Conservation (phyloP, 1,140 invertebrate species). For the Tachypleus tridentatus region DNA sequence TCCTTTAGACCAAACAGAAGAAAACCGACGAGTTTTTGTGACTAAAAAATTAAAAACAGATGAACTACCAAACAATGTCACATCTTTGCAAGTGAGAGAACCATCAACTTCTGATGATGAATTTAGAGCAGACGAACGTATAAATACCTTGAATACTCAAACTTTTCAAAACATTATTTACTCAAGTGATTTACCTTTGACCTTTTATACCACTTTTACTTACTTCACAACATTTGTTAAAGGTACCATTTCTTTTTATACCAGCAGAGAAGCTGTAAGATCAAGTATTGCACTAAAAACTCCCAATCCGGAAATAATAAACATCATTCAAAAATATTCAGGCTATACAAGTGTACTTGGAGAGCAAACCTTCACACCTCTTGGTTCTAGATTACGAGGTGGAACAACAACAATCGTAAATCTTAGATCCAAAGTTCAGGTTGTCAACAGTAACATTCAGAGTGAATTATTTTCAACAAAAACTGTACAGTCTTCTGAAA, state of each 20-base stretch:
- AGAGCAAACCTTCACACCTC: constrained; percentile 6
- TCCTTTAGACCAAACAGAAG: no score
- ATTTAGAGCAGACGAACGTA: no score
- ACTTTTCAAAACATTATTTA: no score
- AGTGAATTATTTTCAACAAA: not conserved
- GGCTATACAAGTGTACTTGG: constrained; percentile 4
- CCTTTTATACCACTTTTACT: constrained; percentile 65
- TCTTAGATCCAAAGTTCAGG: constrained; percentile 14
- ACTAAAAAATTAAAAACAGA: no score
- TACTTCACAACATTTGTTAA: constrained; percentile 82
- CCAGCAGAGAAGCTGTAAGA: constrained; percentile 16
- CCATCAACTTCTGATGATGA: no score
- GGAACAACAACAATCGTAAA: constrained; percentile 32
- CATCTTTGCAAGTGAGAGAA: no score
- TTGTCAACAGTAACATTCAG: constrained; percentile 14
- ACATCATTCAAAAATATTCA: constrained; percentile 8
- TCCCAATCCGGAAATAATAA: constrained; percentile 12
- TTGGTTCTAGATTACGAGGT: constrained; percentile 27
- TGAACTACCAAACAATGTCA: no score
- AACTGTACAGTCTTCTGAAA: no score
- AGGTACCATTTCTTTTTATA: constrained; percentile 65
- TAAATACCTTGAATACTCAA: no score
- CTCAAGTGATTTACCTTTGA: constrained; percentile 25
- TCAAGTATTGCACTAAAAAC: constrained; percentile 17
- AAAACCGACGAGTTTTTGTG: no score